Base-by-base conservation (phyloP, 2,888 invertebrate species). In the Crocallis elinguaria region DNA sequence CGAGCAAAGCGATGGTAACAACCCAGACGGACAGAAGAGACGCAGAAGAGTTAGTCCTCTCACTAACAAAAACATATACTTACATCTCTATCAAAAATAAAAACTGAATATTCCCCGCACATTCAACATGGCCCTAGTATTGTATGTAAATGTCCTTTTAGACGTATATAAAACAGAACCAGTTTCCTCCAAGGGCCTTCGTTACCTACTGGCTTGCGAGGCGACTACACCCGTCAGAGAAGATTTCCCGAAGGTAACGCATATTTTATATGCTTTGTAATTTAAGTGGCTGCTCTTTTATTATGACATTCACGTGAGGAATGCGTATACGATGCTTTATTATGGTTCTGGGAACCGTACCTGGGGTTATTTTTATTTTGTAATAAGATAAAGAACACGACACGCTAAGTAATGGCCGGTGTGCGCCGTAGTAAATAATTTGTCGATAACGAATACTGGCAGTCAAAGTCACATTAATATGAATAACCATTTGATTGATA, bases 241-340 rank as follows among this genome's bases (percentile, higher is more conserved):
- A 86, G 85, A 88, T 88, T 88, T 88, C 88, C 88, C 88, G 71
- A 49, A 76, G 86, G 87, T 79, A 78, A 81, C 77, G 85, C 86
- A 86, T 87, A 84, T 84, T 84, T 86, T 81, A 86, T 84, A 78
- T 73, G 73, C 70, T 73, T 70, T 77, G 78, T 84, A 82, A 85
- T 87, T 83, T 82, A 82, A 86, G 79, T 79, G 75, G 71, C 75
- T 77, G 67, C 66, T 79, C 67, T 77, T 76, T 78, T 82, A 77
- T 76, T 75, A 75, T 75, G 73, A 77, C 71, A 67, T 71, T 46
- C 37, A 32, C 38, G 43, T 54, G 38, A 54, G 33, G 43, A 49
- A 48, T 48, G 42, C 48, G 48, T 49, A 14, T 17, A 30, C 25
- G 19, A 25, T 48, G 46, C 37, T 53, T 48, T 35, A 27, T 49